Percentiles rank a stretch among this genome's conserved stretches.
These are phyloP conservation scores for Parus major DNA, from an alignment of 2,113 vertebrate genomes.

Conservation along the genomic window DNA sequence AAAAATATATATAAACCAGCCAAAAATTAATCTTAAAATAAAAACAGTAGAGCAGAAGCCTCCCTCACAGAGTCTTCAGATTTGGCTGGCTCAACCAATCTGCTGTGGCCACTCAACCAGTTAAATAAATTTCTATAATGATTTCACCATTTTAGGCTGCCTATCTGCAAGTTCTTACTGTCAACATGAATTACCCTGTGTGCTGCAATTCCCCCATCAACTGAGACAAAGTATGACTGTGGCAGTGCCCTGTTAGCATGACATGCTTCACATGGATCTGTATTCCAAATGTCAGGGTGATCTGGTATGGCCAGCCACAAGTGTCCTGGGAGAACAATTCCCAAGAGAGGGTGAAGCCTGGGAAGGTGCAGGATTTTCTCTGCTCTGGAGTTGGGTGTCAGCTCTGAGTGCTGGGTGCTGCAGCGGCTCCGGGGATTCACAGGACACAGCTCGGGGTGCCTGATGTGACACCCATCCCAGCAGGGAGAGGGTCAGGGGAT, in stretches of 20 bases:
- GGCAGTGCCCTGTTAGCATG: slow-evolving; percentile 8
- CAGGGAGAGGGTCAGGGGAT: neutral
- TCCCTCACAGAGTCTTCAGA: neutral
- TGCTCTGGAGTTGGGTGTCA: neutral
- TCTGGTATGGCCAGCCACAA: neutral
- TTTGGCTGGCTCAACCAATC: slow-evolving; percentile 21
- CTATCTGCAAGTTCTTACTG: slow-evolving; percentile 60
- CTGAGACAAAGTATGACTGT: slow-evolving; percentile 23
- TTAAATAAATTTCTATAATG: slow-evolving; percentile 61
- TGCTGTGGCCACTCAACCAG: slow-evolving; percentile 17
- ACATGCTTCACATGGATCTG: neutral
- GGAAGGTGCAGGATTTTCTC: neutral
- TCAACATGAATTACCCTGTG: slow-evolving; percentile 28
- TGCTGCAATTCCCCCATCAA: slow-evolving; percentile 25
- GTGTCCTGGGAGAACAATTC: slow-evolving; percentile 7
- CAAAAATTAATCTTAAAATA: neutral
- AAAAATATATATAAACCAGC: neutral
- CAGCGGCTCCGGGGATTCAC: neutral
- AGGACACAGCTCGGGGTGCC: neutral
- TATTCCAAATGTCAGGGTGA: neutral
- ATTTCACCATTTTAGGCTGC: slow-evolving; percentile 47
- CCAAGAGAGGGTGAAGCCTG: neutral
- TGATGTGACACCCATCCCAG: neutral
- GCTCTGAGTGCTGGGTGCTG: neutral
- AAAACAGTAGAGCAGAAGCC: neutral